A percentile compares a stretch with the other conserved stretches of the same genome.
Evolutionary conservation across 2,888 invertebrate species (phyloP).

Genomic region (Eupsilia transversa): DNA sequence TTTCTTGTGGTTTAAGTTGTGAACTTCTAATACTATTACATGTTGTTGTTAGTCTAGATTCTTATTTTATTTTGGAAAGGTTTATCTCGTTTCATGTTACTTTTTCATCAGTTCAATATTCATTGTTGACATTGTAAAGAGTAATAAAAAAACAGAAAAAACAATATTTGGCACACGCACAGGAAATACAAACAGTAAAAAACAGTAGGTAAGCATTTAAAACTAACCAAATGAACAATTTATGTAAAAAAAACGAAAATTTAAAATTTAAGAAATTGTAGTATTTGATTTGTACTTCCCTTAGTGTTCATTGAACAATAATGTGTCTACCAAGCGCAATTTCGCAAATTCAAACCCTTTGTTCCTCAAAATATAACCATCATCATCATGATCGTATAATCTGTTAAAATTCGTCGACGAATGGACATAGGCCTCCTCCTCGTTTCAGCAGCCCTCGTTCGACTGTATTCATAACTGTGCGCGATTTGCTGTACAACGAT

Average conservation of each 20-base stretch:
- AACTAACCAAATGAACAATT: no score
- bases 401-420: background rate
- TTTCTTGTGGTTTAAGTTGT: constrained; percentile 72
- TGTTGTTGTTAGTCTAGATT: background rate
- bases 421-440: background rate
- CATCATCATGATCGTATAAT: background rate
- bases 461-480: background rate
- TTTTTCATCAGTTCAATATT: no score
- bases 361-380: background rate
- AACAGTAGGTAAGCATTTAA: no score
- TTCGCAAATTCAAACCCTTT: no score
- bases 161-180: no score
- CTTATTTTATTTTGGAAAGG: background rate
- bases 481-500: background rate
- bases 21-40: constrained; percentile 16
- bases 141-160: no score
- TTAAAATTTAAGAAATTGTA: no score
- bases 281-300: background rate
- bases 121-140: no score
- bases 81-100: no score
- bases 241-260: no score
- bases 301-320: background rate
- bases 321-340: background rate
- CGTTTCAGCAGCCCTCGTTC: background rate
- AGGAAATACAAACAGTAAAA: no score